Conservation (phyloP, 92 coral and sea anemone genomes). For the Galaxea fascicularis region DNA sequence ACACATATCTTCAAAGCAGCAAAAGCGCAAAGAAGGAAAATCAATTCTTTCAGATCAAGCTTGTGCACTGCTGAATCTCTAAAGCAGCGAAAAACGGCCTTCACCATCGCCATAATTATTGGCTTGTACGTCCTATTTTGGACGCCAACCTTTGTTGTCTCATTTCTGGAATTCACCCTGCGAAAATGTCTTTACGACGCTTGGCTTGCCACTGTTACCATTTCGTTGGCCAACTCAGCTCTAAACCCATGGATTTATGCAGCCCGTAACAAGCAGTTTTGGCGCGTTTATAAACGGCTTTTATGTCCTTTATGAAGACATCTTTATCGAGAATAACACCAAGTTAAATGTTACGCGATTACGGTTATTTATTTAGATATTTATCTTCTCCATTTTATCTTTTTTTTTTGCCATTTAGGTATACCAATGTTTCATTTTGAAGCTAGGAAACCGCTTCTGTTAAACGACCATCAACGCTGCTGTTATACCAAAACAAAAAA, state of each 20-base stretch:
- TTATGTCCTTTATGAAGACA: background rate
- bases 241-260: constrained; percentile 66
- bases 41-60: constrained; percentile 13
- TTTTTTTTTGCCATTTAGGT: background rate
- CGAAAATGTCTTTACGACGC: constrained; percentile 34
- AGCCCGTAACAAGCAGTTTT: constrained; percentile 45
- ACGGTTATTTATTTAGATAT: too few relatives aligned
- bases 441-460: too few relatives aligned
- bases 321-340: background rate
- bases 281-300: constrained; percentile 44
- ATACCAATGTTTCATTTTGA: too few relatives aligned
- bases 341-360: too few relatives aligned
- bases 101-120: constrained; percentile 53
- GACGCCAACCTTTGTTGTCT: constrained; percentile 52
- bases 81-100: constrained; percentile 53
- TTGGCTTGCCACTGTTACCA: constrained; percentile 61
- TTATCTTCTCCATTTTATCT: background rate
- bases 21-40: constrained; percentile 44
- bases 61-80: constrained; percentile 7
- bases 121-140: constrained; percentile 49
- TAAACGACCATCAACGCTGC: too few relatives aligned
- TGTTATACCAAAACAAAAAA: too few relatives aligned
- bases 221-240: constrained; percentile 55
- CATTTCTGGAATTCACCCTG: constrained; percentile 45
- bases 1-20: constrained; percentile 51